Conservation (phyloP, 2,888 invertebrate species). For the Oscheius sp. region DNA sequence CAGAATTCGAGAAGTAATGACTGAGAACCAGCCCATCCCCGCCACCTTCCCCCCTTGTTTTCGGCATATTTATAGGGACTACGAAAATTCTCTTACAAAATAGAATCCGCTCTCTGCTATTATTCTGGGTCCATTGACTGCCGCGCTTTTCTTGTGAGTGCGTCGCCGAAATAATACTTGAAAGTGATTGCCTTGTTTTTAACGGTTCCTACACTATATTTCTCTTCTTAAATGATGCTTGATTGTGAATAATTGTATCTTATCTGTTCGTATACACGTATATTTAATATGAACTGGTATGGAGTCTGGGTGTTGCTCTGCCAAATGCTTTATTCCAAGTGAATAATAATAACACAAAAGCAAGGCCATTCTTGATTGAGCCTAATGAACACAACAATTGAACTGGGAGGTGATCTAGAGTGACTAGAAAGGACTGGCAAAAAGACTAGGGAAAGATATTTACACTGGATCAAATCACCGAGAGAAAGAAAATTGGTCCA, state of each 20-base stretch:
- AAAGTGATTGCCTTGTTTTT: constrained; percentile 19
- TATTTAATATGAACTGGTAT: constrained; percentile 6
- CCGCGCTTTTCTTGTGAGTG: background rate
- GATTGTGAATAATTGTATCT: constrained; percentile 17
- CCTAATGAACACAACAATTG: constrained; percentile 2
- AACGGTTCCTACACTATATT: constrained; percentile 14
- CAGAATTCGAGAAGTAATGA: too few species aligned
- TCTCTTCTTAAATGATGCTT: background rate
- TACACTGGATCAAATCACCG: constrained; percentile 10
- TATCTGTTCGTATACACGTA: too few species aligned
- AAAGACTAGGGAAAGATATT: background rate
- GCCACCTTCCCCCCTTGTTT: too few species aligned
- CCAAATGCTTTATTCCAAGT: background rate
- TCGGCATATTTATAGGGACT: background rate
- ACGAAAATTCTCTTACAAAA: background rate
- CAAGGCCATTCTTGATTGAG: constrained; percentile 3
- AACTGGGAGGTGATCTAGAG: background rate
- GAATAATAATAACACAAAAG: background rate
- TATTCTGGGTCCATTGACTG: background rate
- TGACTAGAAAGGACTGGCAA: constrained; percentile 6
- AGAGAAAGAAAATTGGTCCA: background rate
- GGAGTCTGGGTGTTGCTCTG: background rate
- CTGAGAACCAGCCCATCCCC: too few species aligned
- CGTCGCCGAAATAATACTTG: constrained; percentile 15
- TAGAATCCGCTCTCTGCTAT: background rate